A percentile compares a stretch with the other conserved stretches of the same genome.
These are phyloP conservation scores for Drosophila simulans DNA, from an alignment of 1,140 invertebrate genomes.

Conservation along the genomic window DNA sequence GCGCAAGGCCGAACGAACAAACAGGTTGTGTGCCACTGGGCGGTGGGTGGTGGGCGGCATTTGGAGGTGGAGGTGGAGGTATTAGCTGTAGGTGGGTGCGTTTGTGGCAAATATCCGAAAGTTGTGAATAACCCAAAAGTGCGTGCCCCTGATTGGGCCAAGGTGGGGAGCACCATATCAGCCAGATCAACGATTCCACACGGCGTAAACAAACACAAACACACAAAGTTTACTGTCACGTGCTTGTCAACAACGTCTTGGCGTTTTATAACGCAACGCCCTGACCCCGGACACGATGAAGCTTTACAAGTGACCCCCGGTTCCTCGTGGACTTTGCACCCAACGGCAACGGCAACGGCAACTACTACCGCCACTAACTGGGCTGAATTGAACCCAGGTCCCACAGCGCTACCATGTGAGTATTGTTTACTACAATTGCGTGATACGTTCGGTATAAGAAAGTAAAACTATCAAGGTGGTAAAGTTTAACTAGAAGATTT, in stretches of 20 bases:
- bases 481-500: not conserved
- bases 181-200: slow-evolving; percentile 15
- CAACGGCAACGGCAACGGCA: slow-evolving; percentile 4
- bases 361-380: not conserved
- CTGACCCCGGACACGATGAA: slow-evolving; percentile 35
- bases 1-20: slow-evolving; percentile 48
- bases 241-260: slow-evolving; percentile 35
- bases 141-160: slow-evolving; percentile 38
- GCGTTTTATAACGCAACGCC: slow-evolving; percentile 43
- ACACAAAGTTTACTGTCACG: slow-evolving; percentile 31
- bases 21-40: slow-evolving; percentile 5
- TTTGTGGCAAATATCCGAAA: slow-evolving; percentile 3
- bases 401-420: slow-evolving; percentile 26
- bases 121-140: slow-evolving; percentile 44
- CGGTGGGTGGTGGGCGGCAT: slow-evolving; percentile 2
- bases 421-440: slow-evolving; percentile 10
- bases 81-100: not conserved
- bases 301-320: slow-evolving; percentile 43
- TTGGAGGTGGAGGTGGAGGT: slow-evolving; percentile 1
- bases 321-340: slow-evolving; percentile 34
- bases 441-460: not conserved
- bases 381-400: not conserved
- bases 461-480: too few relatives aligned
- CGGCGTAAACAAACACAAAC: slow-evolving; percentile 13
- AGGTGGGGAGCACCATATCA: slow-evolving; percentile 1